phyloP scores from a whole-genome alignment of 2,888 invertebrate species.

The Drosophila paranaensis region DNA sequence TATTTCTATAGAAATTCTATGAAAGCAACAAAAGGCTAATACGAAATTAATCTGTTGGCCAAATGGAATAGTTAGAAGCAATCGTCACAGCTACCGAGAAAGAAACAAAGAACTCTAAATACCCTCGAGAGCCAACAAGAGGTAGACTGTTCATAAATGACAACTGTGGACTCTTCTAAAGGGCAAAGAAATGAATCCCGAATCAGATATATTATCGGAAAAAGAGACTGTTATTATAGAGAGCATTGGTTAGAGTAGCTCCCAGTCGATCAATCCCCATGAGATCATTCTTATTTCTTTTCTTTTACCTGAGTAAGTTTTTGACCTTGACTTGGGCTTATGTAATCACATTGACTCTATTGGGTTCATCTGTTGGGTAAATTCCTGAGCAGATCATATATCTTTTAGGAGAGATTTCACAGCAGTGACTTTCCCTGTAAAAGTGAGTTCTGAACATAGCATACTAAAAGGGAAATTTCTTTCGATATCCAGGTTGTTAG shows the following conservation, averaged over 20 bases:
- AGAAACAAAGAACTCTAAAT: constrained; percentile 36
- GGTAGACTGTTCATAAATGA: background rate
- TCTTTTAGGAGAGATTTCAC: background rate
- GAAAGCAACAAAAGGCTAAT: constrained; percentile 24
- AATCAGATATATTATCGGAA: background rate
- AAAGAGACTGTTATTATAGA: background rate
- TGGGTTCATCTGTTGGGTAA: constrained; percentile 3
- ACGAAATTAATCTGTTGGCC: constrained; percentile 38
- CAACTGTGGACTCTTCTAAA: background rate
- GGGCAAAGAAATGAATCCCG: background rate
- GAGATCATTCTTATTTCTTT: constrained; percentile 2
- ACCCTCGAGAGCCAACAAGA: background rate
- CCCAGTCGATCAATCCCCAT: background rate
- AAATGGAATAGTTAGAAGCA: constrained; percentile 16
- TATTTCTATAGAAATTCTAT: constrained; percentile 50
- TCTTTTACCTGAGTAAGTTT: background rate
- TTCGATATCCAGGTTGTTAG: background rate
- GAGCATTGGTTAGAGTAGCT: background rate
- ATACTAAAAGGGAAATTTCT: background rate
- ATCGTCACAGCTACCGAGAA: background rate
- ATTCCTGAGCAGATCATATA: background rate
- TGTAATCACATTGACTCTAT: constrained; percentile 10
- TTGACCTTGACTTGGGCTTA: constrained; percentile 38
- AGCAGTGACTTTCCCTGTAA: constrained; percentile 21
- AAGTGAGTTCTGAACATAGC: constrained; percentile 8